Evolutionary conservation across 1,140 invertebrate species (phyloP), one percentile per base, ranked within the genome.

Genomic region (Scaptomyza graminum): DNA sequence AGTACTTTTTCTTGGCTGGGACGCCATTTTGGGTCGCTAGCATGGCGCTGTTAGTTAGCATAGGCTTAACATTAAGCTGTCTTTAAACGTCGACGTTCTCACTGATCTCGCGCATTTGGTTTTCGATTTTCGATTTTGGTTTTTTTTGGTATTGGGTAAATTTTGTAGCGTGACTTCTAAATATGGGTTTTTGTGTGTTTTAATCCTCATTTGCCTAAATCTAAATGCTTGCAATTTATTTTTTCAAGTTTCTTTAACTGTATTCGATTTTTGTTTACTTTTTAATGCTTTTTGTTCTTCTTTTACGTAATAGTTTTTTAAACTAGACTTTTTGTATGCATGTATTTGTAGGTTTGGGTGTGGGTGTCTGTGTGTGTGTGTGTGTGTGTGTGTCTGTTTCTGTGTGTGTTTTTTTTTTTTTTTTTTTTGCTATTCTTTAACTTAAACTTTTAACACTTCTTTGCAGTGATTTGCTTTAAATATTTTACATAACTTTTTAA

Each of bases 401-500:
- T n/a, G 41, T 52, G 16, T 52, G 1, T 61, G 44, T 55, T 9
- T 41, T 9, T 50, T 43, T 39, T 16, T 60, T 34, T 60, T 1
- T 6, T 9, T 46, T 11, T 37, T 22, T 22, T 22, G 18, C 18
- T 52, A 34, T 62, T 51, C 43, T 61, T 54, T 60, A 73, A 69
- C 70, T 76, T 63, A 74, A 41, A 41, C 9, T 37, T 59, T 41
- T 39, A 74, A 64, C 54, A 62, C 52, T 69, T n/a, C 18, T 66
- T 72, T 59, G 52, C 34, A n/a, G 34, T 13, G 16, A 54, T n/a
- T 54, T 60, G 55, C 25, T 49, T 59, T 70, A 34, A 70, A 41
- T 74, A 74, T 70, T 52, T 59, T 74, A 74, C 72, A 73, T 25
- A 74, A 70, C 59, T 74, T 64, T 59, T 57, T 31, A 43, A 73